A percentile compares a stretch with the other conserved stretches of the same genome.
phyloP scores from a whole-genome alignment of 2,113 vertebrate genomes.

The Erythrocercus mccallii region DNA sequence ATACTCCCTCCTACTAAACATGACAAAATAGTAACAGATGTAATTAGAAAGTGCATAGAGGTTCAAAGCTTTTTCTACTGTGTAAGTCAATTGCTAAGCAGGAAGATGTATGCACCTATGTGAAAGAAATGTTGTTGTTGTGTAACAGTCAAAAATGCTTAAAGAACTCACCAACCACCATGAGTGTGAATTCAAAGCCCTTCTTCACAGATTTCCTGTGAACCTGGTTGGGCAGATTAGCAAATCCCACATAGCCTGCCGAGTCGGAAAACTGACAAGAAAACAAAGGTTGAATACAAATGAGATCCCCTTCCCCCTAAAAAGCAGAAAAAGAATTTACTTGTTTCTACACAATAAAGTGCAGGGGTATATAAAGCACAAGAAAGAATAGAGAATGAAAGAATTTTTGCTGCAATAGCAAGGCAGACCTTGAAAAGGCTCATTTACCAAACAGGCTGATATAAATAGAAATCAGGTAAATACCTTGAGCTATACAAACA shows the following conservation, averaged over 20 bases:
- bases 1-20: background rate
- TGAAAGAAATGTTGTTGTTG: background rate
- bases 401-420: background rate
- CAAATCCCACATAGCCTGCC: slow-evolving; percentile 82
- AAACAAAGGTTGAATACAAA: background rate
- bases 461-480: background rate
- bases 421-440: background rate
- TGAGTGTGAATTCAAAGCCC: slow-evolving; percentile 86
- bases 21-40: background rate
- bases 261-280: slow-evolving; percentile 80
- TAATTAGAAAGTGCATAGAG: background rate
- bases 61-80: background rate
- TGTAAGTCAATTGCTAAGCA: background rate
- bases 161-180: slow-evolving; percentile 79
- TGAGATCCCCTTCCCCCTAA: background rate
- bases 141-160: background rate
- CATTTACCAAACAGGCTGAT: background rate
- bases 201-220: slow-evolving; percentile 92
- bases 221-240: slow-evolving; percentile 88
- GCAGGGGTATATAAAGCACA: background rate
- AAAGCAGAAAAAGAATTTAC: background rate
- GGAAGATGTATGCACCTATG: accelerated
- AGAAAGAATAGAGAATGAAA: background rate
- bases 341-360: background rate
- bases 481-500: background rate